Conservation (phyloP, 64 coral and sea anemone species). For the Cladopsammia gracilis region DNA sequence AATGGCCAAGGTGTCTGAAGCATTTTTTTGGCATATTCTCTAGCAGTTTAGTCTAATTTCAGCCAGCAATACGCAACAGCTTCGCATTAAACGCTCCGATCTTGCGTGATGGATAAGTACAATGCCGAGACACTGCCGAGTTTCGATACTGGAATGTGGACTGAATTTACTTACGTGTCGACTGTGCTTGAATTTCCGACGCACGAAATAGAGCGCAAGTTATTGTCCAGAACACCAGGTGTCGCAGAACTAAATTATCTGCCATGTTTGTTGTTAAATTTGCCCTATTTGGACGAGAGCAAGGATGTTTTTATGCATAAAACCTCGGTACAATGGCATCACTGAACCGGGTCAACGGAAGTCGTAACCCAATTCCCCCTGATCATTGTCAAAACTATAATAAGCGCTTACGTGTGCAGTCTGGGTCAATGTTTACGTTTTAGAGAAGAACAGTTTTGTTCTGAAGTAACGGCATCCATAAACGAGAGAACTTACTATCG, state of each 20-base stretch:
- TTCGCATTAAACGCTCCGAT: too few species aligned
- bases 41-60: neutral
- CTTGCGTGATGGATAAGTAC: too few species aligned
- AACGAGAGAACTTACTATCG: too few species aligned
- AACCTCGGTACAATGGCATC: neutral
- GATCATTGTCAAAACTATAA: too few species aligned
- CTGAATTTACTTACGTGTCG: slow-evolving; percentile 1
- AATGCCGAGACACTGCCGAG: neutral
- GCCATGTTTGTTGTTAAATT: neutral
- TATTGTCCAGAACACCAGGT: neutral
- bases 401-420: too few species aligned
- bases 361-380: neutral
- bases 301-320: neutral
- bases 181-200: slow-evolving; percentile 1
- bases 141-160: neutral
- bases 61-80: too few species aligned
- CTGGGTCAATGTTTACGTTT: too few species aligned
- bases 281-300: neutral
- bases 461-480: too few species aligned
- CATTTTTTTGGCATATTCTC: neutral
- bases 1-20: neutral
- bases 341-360: slow-evolving; percentile 17
- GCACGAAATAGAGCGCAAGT: neutral
- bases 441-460: too few species aligned
- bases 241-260: neutral